Evolutionary conservation across 2,797 vertebrate genomes (phyloP).

Genomic region (Neomorphus geoffroyi): DNA sequence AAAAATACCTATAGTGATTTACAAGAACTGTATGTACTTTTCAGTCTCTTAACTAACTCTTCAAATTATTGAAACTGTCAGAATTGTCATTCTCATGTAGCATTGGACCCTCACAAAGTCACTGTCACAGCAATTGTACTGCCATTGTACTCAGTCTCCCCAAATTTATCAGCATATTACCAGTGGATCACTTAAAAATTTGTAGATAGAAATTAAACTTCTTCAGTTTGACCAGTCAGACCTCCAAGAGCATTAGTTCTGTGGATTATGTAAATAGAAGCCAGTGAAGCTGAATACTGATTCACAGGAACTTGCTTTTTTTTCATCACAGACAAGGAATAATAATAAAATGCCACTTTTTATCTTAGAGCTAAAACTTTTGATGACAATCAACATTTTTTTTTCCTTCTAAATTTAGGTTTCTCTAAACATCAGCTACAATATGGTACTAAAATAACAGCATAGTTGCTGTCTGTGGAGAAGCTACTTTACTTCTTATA

Average conservation of each 20-base stretch:
- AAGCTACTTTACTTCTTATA: constrained; percentile 44
- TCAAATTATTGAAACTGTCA: neutral
- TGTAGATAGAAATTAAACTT: neutral
- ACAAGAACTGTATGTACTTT: neutral
- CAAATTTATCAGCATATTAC: neutral
- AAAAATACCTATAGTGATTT: neutral
- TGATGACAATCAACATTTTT: constrained; percentile 59
- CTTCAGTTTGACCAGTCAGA: neutral
- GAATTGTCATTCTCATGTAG: neutral
- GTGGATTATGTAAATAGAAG: constrained; percentile 2
- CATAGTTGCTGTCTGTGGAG: constrained; percentile 26
- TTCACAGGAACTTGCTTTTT: constrained; percentile 55
- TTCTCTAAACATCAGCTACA: constrained; percentile 13
- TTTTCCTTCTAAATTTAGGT: constrained; percentile 70
- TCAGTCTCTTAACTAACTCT: neutral
- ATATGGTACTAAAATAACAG: constrained; percentile 69
- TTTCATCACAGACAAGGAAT: constrained; percentile 57
- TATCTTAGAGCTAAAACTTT: constrained; percentile 63
- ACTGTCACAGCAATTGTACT: neutral
- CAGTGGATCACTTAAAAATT: neutral
- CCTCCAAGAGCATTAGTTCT: neutral
- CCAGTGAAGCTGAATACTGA: constrained; percentile 2
- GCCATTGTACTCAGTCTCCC: neutral
- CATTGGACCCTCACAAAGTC: fast-evolving
- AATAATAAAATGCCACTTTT: constrained; percentile 32